Evolutionary conservation across 1,140 invertebrate species (phyloP), one percentile per base, ranked within the genome.

Genomic region (Gonatopus flavifemur): DNA sequence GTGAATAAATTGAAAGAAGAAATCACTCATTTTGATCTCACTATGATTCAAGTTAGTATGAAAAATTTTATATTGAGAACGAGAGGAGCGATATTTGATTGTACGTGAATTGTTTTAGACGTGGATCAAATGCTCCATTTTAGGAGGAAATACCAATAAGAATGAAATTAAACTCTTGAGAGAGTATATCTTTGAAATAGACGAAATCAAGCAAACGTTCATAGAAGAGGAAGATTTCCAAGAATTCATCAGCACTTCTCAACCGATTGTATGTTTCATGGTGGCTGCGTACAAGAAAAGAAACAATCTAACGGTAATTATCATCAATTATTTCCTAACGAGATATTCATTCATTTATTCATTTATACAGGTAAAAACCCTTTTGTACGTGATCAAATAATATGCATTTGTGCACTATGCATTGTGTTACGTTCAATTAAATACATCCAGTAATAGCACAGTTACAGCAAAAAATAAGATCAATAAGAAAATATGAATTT

Each of bases 61-160:
- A n/a, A 39, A n/a, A n/a, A n/a, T n/a, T n/a, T n/a, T n/a, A n/a
- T n/a, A n/a, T n/a, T n/a, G n/a, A n/a, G n/a, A n/a, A n/a, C n/a
- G n/a, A n/a, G n/a, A n/a, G n/a, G n/a, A n/a, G n/a, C n/a, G n/a
- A n/a, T n/a, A 21, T 40, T 30, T 45, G 24, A 44, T 32, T n/a
- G 45, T 22, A 16, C 3, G 0, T 7, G 6, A 9, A 10, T 19
- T 59, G 51, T 54, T 60, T 51, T 24, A 78, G 70, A 69, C 66
- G 21, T 78, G 74, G 74, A 49, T 78, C 37, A 72, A 75, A 49
- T 69, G 73, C 32, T 72, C 57, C 42, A 59, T 78, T n/a, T 52
- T 76, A 28, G 57, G 55, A 12, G 46, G 53, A 22, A 57, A 68
- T 20, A 28, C 42, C n/a, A 57, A 59, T 12, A 53, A 55, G 9